Evolutionary conservation across 2,113 vertebrate genomes (phyloP).

Genomic region (Acanthochromis polyacanthus): DNA sequence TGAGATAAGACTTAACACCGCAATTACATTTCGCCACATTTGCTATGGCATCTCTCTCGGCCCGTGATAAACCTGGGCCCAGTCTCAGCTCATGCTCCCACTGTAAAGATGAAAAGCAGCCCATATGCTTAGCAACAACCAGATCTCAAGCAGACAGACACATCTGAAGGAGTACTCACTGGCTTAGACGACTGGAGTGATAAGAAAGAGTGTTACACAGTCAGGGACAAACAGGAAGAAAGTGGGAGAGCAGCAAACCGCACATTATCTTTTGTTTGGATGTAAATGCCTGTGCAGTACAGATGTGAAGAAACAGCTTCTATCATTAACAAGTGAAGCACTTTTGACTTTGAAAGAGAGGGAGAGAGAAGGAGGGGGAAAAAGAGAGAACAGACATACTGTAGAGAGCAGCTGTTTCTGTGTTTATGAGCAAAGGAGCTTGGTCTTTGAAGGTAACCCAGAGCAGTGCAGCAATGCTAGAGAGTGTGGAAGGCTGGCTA

Average conservation of each 20-base stretch:
- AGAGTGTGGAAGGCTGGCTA: conserved; percentile 76
- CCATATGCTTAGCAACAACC: conserved; percentile 63
- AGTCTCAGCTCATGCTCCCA: conserved; percentile 45
- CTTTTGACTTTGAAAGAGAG: conserved; percentile 84
- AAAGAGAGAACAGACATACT: conserved; percentile 77
- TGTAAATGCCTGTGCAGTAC: conserved; percentile 80
- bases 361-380: conserved; percentile 56
- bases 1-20: conserved; percentile 54
- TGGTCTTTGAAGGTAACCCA: conserved; percentile 85
- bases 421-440: conserved; percentile 81
- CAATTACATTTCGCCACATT: conserved; percentile 55
- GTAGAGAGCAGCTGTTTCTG: conserved; percentile 84
- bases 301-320: conserved; percentile 78
- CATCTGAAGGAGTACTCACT: conserved; percentile 70
- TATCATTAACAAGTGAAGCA: conserved; percentile 80
- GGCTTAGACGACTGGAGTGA: conserved; percentile 59
- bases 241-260: conserved; percentile 68
- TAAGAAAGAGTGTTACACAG: conserved; percentile 67
- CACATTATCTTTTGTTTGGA: conserved; percentile 83
- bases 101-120: conserved; percentile 71
- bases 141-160: conserved; percentile 65
- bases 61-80: conserved; percentile 58
- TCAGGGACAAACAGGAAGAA: conserved; percentile 73
- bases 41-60: conserved; percentile 51
- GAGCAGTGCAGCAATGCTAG: conserved; percentile 74